Conservation (phyloP, 1,140 invertebrate species). For the Nasonia giraulti region DNA sequence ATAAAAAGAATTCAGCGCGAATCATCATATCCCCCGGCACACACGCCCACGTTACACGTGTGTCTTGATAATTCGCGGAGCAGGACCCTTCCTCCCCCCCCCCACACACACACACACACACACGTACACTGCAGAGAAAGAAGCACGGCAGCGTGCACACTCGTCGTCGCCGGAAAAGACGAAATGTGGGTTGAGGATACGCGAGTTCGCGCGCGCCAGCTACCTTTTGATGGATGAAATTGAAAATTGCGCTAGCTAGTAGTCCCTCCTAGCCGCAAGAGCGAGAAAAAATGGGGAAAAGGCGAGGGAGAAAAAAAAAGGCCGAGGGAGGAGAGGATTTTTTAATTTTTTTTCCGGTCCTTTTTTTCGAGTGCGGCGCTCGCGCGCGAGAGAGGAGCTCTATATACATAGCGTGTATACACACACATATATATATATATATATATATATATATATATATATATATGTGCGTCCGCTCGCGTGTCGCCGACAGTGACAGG, state of each 20-base stretch:
- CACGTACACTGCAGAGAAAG: too few relatives aligned
- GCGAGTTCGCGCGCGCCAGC: slow-evolving; percentile 5
- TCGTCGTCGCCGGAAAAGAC: slow-evolving; percentile 1
- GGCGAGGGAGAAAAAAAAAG: too few relatives aligned
- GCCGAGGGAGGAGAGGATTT: neutral
- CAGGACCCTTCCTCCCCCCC: too few relatives aligned
- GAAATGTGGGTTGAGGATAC: slow-evolving; percentile 43
- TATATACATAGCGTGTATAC: too few relatives aligned
- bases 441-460: too few relatives aligned
- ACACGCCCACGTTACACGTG: neutral
- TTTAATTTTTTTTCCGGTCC: neutral
- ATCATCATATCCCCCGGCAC: neutral
- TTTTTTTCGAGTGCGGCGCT: neutral
- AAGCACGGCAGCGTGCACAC: neutral
- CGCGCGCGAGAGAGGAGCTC: neutral
- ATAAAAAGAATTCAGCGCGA: neutral
- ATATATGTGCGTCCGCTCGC: neutral
- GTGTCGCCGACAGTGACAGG: neutral
- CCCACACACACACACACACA: neutral
- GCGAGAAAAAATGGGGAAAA: neutral
- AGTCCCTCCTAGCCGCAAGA: neutral
- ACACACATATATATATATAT: too few relatives aligned
- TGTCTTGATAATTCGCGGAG: too few relatives aligned
- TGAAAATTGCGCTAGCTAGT: slow-evolving; percentile 38
- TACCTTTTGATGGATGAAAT: slow-evolving; percentile 47